Base-by-base conservation (phyloP, 2,113 vertebrate species). In the Phylloscopus trochilus region DNA sequence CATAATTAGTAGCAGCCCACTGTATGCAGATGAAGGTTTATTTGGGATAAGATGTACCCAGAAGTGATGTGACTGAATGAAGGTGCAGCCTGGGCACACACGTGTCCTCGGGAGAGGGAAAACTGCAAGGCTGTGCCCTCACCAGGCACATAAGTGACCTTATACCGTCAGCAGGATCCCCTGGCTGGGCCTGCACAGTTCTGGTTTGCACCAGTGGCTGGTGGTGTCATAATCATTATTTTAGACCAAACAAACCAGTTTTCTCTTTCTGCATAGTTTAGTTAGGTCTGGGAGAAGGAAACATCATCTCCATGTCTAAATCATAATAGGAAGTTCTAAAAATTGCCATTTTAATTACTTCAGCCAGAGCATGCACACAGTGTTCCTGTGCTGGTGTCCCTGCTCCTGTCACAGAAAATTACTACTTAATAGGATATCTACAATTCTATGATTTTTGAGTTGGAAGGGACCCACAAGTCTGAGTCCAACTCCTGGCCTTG, bases 121-220 rank as follows among this genome's bases (percentile, higher is more conserved):
- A 37, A 14, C 31, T 6, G 31, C 41, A 26, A 15, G 10, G 23
- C 75, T 53, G 6, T 10, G 22, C 10, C 7, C 7, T 10, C 28
- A 22, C 0, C 1, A 49, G 37, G 26, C 15, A 6, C 0, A 0
- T 4, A 28, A 21, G 20, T 8, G n/a, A 51, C 26, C 19, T 27
- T 8, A 0, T 7, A 5, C 39, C 41, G 47, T 33, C 24, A 52
- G 9, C 43, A 44, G 59, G 15, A 37, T 35, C 9, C 8, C 33
- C 33, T 28, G 53, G 13, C 49, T 68, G 51, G n/a, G 26, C 37
- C 10, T 49, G 5, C 31, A 9, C 30, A 0, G 1, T 35, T 43
- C 30, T 37, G 37, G 12, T 58, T 37, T 44, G 37, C 31, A 35
- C 27, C 3, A 2, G n/a, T 16, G 55, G 14, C 30, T 46, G 30